phyloP scores from a whole-genome alignment of 2,113 vertebrate species.

The Callospermophilus lateralis region DNA sequence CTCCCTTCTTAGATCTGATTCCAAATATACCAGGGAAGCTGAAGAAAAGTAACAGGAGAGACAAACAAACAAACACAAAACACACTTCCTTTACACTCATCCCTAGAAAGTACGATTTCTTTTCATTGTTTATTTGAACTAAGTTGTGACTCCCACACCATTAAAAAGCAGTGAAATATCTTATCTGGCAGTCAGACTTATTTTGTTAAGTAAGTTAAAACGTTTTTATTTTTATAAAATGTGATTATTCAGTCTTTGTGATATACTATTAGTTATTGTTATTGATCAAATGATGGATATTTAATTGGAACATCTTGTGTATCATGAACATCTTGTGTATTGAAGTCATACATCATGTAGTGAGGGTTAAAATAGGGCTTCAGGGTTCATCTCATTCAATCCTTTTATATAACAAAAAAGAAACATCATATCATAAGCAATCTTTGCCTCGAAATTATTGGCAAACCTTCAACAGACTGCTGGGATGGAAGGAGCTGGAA shows the following conservation, averaged over 20 bases:
- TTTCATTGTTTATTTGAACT: background rate
- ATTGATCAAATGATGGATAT: background rate
- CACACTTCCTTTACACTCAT: background rate
- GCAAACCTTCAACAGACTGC: background rate
- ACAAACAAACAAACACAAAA: background rate
- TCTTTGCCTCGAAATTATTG: background rate
- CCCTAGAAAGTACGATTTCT: background rate
- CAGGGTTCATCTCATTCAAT: background rate
- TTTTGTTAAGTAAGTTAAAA: conserved; percentile 12
- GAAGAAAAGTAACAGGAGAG: background rate
- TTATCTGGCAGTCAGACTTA: background rate
- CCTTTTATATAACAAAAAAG: background rate
- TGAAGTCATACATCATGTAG: background rate
- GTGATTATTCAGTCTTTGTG: background rate
- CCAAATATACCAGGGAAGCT: background rate
- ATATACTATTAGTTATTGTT: background rate
- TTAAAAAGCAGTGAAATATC: background rate
- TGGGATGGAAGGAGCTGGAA: background rate
- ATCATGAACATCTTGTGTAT: background rate
- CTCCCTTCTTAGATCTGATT: background rate
- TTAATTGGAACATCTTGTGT: background rate
- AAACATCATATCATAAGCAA: background rate
- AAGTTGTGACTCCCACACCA: background rate
- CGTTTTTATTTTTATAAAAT: background rate
- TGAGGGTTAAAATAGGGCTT: background rate